phyloP scores from a whole-genome alignment of 2,113 vertebrate genomes.

The Alosa alosa region DNA sequence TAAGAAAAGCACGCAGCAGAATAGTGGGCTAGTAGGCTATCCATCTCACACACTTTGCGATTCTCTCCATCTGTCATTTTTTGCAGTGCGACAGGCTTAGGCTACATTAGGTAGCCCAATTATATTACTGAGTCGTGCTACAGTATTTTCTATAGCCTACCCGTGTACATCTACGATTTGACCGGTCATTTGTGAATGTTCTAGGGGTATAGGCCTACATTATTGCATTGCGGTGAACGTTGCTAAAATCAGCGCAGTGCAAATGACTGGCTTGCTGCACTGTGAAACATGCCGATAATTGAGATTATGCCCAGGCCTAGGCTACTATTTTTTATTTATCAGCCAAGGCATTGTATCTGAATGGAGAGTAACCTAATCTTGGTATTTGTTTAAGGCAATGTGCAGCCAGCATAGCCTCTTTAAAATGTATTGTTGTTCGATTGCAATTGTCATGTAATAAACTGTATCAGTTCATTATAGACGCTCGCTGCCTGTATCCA shows the following conservation, averaged over 20 bases:
- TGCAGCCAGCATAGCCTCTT: background rate
- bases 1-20: background rate
- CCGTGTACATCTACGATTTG: background rate
- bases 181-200: background rate
- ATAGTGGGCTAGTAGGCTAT: background rate
- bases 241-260: background rate
- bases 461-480: background rate
- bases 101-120: too few species aligned
- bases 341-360: background rate
- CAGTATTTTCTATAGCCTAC: too few species aligned
- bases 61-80: too few species aligned
- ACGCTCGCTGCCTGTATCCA: background rate
- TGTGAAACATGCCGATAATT: background rate
- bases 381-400: background rate
- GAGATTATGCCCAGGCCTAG: background rate
- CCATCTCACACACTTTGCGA: background rate
- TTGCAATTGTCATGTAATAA: background rate
- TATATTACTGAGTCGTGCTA: background rate
- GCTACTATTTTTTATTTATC: background rate
- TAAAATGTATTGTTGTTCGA: background rate
- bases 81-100: too few species aligned
- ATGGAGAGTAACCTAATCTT: background rate
- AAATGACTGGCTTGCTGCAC: background rate
- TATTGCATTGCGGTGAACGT: background rate
- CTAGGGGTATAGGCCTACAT: too few species aligned